Percentiles rank a stretch among this genome's conserved stretches.
Conservation (phyloP, 2,113 vertebrate species). For the Physeter macrocephalus region DNA sequence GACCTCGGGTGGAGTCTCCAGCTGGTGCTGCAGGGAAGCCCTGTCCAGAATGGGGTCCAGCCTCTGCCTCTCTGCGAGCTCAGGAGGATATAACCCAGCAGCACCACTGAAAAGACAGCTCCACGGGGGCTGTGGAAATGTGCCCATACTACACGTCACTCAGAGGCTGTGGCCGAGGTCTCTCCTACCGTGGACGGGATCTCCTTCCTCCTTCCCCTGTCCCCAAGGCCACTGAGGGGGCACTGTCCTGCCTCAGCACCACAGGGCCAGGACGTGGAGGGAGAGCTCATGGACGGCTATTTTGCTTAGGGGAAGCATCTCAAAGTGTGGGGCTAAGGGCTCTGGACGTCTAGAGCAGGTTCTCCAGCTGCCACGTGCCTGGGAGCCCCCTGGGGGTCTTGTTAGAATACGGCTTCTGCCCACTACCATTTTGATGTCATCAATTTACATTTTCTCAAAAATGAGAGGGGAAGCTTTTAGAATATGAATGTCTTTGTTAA, state of each 20-base stretch:
- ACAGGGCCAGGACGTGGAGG: not conserved
- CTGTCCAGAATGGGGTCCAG: not conserved
- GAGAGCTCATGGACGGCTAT: accelerated
- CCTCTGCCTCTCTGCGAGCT: not conserved
- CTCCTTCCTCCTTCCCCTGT: not conserved
- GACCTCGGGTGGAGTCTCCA: not conserved
- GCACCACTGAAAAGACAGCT: not conserved
- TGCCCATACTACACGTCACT: accelerated
- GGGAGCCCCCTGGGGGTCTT: not conserved
- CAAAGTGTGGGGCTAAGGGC: not conserved
- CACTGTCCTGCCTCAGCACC: not conserved
- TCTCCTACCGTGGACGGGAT: not conserved
- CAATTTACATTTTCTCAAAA: not conserved
- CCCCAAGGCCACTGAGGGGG: not conserved
- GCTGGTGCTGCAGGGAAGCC: not conserved
- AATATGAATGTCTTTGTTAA: not conserved
- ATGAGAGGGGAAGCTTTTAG: not conserved
- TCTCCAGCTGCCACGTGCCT: accelerated
- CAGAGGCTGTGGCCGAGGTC: accelerated
- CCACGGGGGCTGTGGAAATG: accelerated
- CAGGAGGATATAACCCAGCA: not conserved
- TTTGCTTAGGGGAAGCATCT: not conserved
- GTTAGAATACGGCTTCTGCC: not conserved
- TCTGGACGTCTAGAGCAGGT: accelerated
- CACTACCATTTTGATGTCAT: not conserved